Evolutionary conservation across 2,113 vertebrate genomes (phyloP), one percentile per base, ranked within the genome.

Genomic region (Serinus canaria): DNA sequence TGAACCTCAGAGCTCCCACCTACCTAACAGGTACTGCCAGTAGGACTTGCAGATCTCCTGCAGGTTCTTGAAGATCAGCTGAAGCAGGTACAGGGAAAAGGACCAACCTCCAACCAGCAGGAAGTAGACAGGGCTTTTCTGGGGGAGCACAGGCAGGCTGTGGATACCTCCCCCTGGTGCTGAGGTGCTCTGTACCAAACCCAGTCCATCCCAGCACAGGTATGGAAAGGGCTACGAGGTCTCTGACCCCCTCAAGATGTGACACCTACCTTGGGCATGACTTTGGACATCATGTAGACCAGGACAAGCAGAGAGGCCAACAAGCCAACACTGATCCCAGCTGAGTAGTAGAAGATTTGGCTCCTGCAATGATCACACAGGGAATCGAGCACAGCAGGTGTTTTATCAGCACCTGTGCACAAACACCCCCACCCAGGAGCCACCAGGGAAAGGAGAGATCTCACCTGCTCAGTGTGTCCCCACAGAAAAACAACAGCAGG

Each of bases 21-120:
- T 97, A 99, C 99, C 98, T 73, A 99, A 87, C 50, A 98, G 98
- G 91, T 99, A 97, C 79, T 98, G 98, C 99, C 99, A 99, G 97
- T 99, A 98, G 67, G 98, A 98, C 86, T 35, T 98, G 87, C 99
- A 98, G 90, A 99, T 99, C 64, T 98, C 84, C 62, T 86, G 95
- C 12, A 99, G 98, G 97, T 99, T 99, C 97, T 98, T 99, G 97
- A 98, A 98, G 89, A 99, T 98, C 30, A 99, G 97, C 95, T 99
- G 99, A 67, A 99, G 99, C 87, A 99, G 96, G 95, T 99, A 99
- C 24, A 99, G 44, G 27, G 99, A 99, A 66, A 99, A 99, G n/a
- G 99, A 99, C 99, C 99, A 99, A 89, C 99, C 99, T 59, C 99
- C 99, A 3, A 98, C 80, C 72, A 99, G 82, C 96, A 99, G 83